phyloP scores from a whole-genome alignment of 2,797 vertebrate species.

The Choloepus didactylus region DNA sequence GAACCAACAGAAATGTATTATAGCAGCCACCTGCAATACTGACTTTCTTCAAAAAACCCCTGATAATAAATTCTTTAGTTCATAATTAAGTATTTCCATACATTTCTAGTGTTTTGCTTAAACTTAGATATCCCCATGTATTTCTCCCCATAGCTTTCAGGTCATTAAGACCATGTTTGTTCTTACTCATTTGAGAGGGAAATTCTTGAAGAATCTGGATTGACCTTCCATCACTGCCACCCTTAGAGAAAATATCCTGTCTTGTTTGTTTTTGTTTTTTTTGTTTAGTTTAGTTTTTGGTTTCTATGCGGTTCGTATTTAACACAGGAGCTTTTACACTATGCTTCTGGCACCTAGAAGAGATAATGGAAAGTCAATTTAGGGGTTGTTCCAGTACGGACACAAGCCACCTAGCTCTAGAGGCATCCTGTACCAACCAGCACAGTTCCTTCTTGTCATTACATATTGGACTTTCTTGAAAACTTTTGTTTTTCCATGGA shows the following conservation, averaged over 20 bases:
- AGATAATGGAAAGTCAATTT: not conserved
- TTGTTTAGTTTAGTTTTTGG: not conserved
- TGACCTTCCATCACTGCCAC: not conserved
- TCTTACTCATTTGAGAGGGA: conserved; percentile 18
- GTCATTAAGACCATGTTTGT: conserved; percentile 1
- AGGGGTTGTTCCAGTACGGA: not conserved
- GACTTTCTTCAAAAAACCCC: not conserved
- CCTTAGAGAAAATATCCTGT: not conserved
- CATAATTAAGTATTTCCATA: not conserved
- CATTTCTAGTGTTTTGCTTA: not conserved
- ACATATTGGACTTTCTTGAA: not conserved
- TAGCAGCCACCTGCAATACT: not conserved
- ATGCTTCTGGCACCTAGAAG: not conserved
- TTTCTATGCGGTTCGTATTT: not conserved
- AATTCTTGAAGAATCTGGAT: not conserved
- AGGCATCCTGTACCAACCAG: not conserved
- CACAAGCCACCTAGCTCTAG: not conserved
- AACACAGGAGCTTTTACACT: not conserved
- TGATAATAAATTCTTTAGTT: not conserved
- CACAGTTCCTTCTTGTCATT: not conserved
- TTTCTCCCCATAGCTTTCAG: not conserved
- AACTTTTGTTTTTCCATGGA: not conserved
- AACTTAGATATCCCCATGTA: not conserved
- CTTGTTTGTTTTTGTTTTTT: no score
- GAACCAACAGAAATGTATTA: not conserved